A percentile compares a stretch with the other conserved stretches of the same genome.
phyloP scores from a whole-genome alignment of 2,888 invertebrate genomes.

The Volucella inanis region DNA sequence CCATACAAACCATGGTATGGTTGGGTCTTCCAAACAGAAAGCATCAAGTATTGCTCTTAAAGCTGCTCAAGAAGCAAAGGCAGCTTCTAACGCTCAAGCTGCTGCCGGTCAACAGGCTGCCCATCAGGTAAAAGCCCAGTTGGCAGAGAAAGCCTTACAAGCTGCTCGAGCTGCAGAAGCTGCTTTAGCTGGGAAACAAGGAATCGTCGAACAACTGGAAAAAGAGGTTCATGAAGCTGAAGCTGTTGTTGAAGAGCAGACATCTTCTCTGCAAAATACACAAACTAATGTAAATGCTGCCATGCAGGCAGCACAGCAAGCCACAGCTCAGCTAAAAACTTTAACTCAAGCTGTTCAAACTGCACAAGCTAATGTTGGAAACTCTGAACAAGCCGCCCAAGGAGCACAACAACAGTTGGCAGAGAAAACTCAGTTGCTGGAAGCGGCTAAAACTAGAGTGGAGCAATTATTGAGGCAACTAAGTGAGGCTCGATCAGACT shows the following conservation, averaged over 20 bases:
- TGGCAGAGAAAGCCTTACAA: slow-evolving; percentile 88
- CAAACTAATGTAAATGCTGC: slow-evolving; percentile 87
- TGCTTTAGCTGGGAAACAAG: slow-evolving; percentile 87
- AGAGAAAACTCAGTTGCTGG: slow-evolving; percentile 87
- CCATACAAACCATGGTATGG: slow-evolving; percentile 43
- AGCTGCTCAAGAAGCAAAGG: slow-evolving; percentile 89
- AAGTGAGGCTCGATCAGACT: slow-evolving; percentile 86
- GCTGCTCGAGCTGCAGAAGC: slow-evolving; percentile 90
- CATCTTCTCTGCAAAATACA: slow-evolving; percentile 85
- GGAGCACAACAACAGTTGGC: slow-evolving; percentile 86
- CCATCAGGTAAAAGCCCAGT: slow-evolving; percentile 88
- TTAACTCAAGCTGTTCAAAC: slow-evolving; percentile 83
- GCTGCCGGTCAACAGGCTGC: slow-evolving; percentile 88
- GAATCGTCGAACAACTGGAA: slow-evolving; percentile 87
- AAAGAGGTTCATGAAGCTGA: slow-evolving; percentile 88
- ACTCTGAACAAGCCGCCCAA: slow-evolving; percentile 86
- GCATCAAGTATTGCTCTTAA: slow-evolving; percentile 88
- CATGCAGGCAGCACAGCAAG: slow-evolving; percentile 86
- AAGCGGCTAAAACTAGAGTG: slow-evolving; percentile 87
- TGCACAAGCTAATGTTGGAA: slow-evolving; percentile 85
- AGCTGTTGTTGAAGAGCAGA: slow-evolving; percentile 86
- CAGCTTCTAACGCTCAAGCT: slow-evolving; percentile 88
- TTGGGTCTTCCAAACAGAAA: slow-evolving; percentile 81
- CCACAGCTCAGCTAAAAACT: slow-evolving; percentile 84
- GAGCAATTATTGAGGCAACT: slow-evolving; percentile 87